Percentiles rank a stretch among this genome's conserved stretches.
These are phyloP conservation scores for Chloroclysta siterata DNA, from an alignment of 2,888 invertebrate species.

Conservation along the genomic window DNA sequence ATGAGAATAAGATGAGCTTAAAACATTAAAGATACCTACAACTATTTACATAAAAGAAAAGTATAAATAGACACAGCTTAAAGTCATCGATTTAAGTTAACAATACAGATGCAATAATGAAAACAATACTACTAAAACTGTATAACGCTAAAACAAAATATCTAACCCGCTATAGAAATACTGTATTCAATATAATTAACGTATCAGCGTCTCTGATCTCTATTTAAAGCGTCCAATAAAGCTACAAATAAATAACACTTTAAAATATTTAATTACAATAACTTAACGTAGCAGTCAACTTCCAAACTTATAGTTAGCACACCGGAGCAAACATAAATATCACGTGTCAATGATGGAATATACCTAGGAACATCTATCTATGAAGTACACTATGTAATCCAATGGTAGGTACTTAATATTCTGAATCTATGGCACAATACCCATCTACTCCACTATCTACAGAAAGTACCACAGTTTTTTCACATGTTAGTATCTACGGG, in stretches of 20 bases:
- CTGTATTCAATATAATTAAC: constrained; percentile 63
- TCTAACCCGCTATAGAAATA: constrained; percentile 74
- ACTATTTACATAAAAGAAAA: constrained; percentile 27
- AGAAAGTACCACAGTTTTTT: constrained; percentile 63
- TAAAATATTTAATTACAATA: constrained; percentile 84
- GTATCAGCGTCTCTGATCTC: constrained; percentile 56
- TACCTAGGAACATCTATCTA: constrained; percentile 32
- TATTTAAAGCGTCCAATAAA: constrained; percentile 79
- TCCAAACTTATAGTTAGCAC: constrained; percentile 66
- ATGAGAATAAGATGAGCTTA: constrained; percentile 36
- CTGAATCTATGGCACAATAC: constrained; percentile 76
- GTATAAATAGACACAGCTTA: constrained; percentile 40
- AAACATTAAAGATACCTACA: constrained; percentile 38
- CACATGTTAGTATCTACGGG: constrained; percentile 64
- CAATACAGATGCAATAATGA: constrained; percentile 41
- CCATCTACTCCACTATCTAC: constrained; percentile 59
- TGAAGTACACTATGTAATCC: constrained; percentile 26
- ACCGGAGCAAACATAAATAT: constrained; percentile 46
- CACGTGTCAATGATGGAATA: constrained; percentile 32
- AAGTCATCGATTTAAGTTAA: constrained; percentile 43
- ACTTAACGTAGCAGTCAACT: constrained; percentile 83
- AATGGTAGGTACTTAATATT: constrained; percentile 22
- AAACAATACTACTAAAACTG: constrained; percentile 58
- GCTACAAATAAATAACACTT: constrained; percentile 85
- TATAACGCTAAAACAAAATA: constrained; percentile 64